Conservation (phyloP, 1,140 invertebrate species). For the Calycopis cecrops region DNA sequence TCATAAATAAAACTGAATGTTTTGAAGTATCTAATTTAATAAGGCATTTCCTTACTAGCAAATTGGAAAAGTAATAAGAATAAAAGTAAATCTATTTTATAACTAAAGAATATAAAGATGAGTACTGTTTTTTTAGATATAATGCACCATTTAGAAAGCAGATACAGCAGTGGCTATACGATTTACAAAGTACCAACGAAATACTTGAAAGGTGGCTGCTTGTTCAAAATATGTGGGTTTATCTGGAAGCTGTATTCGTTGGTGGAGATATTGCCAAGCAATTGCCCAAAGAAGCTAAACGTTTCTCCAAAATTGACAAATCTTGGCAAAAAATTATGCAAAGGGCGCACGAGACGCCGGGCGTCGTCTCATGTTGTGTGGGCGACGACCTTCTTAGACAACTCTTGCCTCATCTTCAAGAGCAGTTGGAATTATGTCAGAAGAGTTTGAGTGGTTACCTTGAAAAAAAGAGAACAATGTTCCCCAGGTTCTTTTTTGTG, state of each 20-base stretch:
- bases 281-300: conserved; percentile 94
- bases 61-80: too few species aligned
- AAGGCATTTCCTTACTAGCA: too few species aligned
- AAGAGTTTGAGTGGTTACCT: conserved; percentile 97
- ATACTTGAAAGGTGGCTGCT: conserved; percentile 96
- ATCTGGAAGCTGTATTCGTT: conserved; percentile 97
- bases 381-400: conserved; percentile 95
- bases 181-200: conserved; percentile 97
- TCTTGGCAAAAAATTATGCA: conserved; percentile 99
- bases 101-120: too few species aligned
- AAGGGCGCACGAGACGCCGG: conserved; percentile 93
- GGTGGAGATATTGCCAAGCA: conserved; percentile 99
- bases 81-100: too few species aligned
- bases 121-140: conserved; percentile 88
- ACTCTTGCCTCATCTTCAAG: conserved; percentile 95
- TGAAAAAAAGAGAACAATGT: conserved; percentile 96
- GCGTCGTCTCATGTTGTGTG: conserved; percentile 96
- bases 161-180: conserved; percentile 96
- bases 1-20: too few species aligned
- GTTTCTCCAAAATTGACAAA: conserved; percentile 97
- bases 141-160: conserved; percentile 97
- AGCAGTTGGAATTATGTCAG: conserved; percentile 97
- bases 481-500: conserved; percentile 98
- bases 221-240: conserved; percentile 99
- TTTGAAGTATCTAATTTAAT: too few species aligned